A percentile compares a stretch with the other conserved stretches of the same genome.
Conservation (phyloP, 2,797 vertebrate species). For the Phataginus tricuspis region DNA sequence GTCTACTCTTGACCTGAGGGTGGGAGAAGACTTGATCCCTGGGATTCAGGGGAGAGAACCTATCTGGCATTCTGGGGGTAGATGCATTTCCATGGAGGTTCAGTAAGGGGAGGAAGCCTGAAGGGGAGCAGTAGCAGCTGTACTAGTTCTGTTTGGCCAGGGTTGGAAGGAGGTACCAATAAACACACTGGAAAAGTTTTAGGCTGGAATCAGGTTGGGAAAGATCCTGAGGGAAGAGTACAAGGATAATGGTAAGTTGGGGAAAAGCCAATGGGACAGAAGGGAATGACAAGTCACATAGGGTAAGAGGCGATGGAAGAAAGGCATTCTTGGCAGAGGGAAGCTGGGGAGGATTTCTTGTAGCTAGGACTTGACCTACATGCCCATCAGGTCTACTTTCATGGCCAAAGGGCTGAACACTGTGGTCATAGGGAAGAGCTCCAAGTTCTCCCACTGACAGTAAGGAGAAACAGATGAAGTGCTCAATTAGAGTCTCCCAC, state of each 20-base stretch:
- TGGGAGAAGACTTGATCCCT: not conserved
- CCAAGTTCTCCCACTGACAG: not conserved
- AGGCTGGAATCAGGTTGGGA: slow-evolving; percentile 11
- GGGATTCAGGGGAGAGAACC: not conserved
- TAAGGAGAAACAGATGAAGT: not conserved
- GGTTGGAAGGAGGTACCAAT: not conserved
- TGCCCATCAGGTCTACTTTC: not conserved
- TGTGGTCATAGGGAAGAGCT: not conserved
- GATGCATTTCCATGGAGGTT: not conserved
- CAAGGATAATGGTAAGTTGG: not conserved
- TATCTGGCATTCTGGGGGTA: not conserved
- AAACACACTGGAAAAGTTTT: not conserved
- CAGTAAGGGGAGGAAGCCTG: not conserved
- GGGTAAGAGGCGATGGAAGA: not conserved
- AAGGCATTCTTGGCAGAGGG: not conserved
- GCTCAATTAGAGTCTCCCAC: not conserved
- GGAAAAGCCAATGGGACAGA: not conserved
- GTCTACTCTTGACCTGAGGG: not conserved
- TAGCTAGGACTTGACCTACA: not conserved
- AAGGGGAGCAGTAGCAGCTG: not conserved
- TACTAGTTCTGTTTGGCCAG: not conserved
- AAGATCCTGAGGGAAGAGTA: slow-evolving; percentile 5
- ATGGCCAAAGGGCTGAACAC: not conserved
- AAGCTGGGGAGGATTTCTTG: slow-evolving; percentile 8
- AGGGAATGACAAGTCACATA: not conserved